Conservation (phyloP, 2,888 invertebrate species). For the Automeris io region DNA sequence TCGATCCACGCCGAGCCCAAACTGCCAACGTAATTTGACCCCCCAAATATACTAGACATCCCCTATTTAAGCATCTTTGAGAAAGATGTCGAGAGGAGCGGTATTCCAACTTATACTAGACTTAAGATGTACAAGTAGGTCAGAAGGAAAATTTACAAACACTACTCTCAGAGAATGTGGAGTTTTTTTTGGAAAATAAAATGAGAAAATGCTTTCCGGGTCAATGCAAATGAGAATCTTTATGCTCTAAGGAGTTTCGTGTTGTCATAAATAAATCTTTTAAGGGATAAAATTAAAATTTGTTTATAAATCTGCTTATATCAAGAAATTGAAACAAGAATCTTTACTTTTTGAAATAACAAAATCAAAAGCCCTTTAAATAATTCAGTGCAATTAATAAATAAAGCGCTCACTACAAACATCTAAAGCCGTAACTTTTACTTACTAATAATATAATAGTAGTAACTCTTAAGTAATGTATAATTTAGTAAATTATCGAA, state of each 20-base stretch:
- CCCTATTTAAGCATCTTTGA: slow-evolving; percentile 33
- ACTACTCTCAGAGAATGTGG: slow-evolving; percentile 57
- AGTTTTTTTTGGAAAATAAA: slow-evolving; percentile 64
- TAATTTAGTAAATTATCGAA: too few relatives aligned
- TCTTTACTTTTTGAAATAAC: too few relatives aligned
- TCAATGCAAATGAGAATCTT: slow-evolving; percentile 64
- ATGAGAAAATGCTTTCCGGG: slow-evolving; percentile 57
- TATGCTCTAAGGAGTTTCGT: slow-evolving; percentile 48
- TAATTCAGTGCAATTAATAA: too few relatives aligned
- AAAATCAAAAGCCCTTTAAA: too few relatives aligned
- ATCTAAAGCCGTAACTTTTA: too few relatives aligned
- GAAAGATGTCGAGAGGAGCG: slow-evolving; percentile 32
- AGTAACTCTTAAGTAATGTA: too few relatives aligned
- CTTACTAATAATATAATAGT: too few relatives aligned
- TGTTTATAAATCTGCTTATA: too few relatives aligned
- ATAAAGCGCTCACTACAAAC: too few relatives aligned
- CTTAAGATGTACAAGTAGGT: slow-evolving; percentile 69
- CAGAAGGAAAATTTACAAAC: slow-evolving; percentile 75
- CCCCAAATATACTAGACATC: slow-evolving; percentile 46
- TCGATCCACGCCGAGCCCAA: slow-evolving; percentile 58
- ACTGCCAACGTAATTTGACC: slow-evolving; percentile 51
- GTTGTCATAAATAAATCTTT: too few relatives aligned
- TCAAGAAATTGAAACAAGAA: too few relatives aligned
- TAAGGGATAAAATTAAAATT: too few relatives aligned
- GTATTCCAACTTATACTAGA: slow-evolving; percentile 48